Conservation (phyloP, 2,797 vertebrate species). For the Poecile montanus region DNA sequence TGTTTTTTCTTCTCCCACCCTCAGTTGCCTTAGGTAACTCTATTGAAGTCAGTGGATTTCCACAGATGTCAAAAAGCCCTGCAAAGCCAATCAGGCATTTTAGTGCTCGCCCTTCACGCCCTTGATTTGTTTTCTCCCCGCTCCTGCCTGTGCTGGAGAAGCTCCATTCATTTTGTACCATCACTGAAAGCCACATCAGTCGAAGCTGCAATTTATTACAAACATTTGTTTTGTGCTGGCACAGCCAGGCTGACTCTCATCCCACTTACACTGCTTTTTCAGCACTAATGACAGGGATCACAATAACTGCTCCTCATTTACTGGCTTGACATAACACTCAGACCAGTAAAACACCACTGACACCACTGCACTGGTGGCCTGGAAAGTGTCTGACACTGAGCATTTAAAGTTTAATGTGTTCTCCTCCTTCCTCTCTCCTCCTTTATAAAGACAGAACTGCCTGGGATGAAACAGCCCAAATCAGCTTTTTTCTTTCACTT, state of each 20-base stretch:
- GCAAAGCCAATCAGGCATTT: not conserved
- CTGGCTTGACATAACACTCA: not conserved
- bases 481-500: not conserved
- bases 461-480: not conserved
- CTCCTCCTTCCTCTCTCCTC: not conserved
- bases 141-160: not conserved
- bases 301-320: not conserved
- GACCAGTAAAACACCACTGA: not conserved
- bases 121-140: not conserved
- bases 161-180: not conserved
- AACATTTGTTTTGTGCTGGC: conserved; percentile 39
- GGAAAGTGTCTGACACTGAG: not conserved
- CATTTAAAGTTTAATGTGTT: not conserved
- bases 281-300: not conserved
- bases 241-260: not conserved
- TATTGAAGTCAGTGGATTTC: not conserved
- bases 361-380: not conserved
- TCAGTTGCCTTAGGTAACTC: not conserved
- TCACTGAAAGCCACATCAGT: not conserved
- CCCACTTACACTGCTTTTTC: not conserved
- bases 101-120: not conserved
- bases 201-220: not conserved
- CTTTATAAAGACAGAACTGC: not conserved
- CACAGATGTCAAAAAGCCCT: not conserved
- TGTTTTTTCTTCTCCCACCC: not conserved